These are phyloP conservation scores for Gallinago undulata DNA, from an alignment of 2,113 vertebrate genomes.

Conservation along the genomic window DNA sequence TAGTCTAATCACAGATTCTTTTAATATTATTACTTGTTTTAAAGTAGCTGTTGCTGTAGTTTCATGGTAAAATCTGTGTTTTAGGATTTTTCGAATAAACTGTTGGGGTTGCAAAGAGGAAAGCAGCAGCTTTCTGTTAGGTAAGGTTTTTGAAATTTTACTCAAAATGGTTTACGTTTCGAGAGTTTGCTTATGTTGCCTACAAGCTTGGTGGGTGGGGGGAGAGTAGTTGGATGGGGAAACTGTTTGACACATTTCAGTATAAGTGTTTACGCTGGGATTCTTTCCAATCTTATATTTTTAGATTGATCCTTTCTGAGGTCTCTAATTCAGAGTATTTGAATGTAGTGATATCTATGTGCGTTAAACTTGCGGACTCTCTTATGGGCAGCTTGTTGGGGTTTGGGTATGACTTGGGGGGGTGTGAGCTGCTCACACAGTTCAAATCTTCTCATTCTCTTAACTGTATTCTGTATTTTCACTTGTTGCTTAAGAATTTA, in stretches of 20 bases:
- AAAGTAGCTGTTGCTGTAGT: neutral
- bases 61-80: neutral
- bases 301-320: neutral
- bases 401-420: neutral
- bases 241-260: neutral
- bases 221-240: neutral
- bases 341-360: neutral
- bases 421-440: neutral
- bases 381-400: neutral
- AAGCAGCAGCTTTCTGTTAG: neutral
- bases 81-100: neutral
- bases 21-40: neutral
- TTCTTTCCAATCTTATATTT: neutral
- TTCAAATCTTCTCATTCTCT: neutral
- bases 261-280: neutral
- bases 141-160: neutral
- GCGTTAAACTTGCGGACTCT: neutral
- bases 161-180: neutral
- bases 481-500: neutral
- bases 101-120: neutral
- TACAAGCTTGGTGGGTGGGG: neutral
- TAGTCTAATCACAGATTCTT: neutral
- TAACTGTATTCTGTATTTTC: neutral
- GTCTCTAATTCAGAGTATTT: neutral
- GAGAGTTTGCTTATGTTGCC: neutral